Evolutionary conservation across 1,140 invertebrate species (phyloP).

Genomic region (Philaenus spumarius): DNA sequence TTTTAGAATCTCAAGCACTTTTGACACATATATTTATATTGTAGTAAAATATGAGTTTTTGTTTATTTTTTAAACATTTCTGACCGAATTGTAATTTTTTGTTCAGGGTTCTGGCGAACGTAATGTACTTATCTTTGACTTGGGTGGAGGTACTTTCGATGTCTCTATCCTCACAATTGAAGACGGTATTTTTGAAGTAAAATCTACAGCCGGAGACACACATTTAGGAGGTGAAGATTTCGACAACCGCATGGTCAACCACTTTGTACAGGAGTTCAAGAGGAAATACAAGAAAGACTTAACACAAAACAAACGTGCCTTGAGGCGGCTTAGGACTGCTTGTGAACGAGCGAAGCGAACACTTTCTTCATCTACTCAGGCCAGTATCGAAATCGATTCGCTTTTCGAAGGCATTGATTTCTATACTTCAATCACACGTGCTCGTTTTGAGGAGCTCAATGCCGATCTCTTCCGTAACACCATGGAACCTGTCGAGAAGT

Average conservation of each 20-base stretch:
- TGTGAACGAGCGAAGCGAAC: constrained; percentile 96
- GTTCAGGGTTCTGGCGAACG: constrained; percentile 49
- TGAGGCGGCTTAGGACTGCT: constrained; percentile 84
- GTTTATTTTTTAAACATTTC: too few species aligned
- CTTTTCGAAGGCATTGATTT: constrained; percentile 94
- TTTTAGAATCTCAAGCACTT: too few species aligned
- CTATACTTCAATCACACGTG: constrained; percentile 91
- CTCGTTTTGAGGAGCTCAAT: constrained; percentile 89
- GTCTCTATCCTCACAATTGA: constrained; percentile 93
- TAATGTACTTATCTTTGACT: constrained; percentile 86
- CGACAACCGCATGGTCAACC: constrained; percentile 91
- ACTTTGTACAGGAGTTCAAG: constrained; percentile 96
- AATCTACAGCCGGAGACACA: constrained; percentile 94
- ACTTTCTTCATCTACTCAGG: constrained; percentile 88
- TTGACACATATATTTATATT: too few species aligned
- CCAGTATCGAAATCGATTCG: constrained; percentile 91
- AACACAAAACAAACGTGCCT: constrained; percentile 78
- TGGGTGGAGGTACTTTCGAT: constrained; percentile 96
- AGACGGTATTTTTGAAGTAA: constrained; percentile 94
- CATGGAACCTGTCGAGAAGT: constrained; percentile 93
- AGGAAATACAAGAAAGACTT: constrained; percentile 95
- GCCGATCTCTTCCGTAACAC: constrained; percentile 87
- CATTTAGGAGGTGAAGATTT: constrained; percentile 98
- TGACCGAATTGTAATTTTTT: constrained; percentile 28
- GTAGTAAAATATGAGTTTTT: too few species aligned